Base-by-base conservation (phyloP, 2,797 vertebrate genomes). In the Tinamus major region DNA sequence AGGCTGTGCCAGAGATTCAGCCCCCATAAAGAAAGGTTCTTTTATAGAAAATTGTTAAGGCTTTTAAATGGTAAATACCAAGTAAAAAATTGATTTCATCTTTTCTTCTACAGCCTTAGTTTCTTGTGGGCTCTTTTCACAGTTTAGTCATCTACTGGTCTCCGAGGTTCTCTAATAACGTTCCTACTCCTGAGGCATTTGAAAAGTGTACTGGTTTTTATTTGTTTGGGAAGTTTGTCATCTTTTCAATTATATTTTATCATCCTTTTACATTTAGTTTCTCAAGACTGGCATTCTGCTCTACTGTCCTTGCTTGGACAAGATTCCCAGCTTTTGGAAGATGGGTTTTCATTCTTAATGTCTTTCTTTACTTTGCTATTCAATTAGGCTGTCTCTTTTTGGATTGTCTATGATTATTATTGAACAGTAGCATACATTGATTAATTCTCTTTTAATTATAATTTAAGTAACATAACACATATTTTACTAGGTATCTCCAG, bases 171-270 rank as follows among this genome's bases (percentile, higher is more conserved):
- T 24, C 6, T 41, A 76, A 67, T 14, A 35, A 21, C 11, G 18
- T 33, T 83, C 39, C 48, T 64, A 13, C 31, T 87, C 27, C 9
- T 8, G 24, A 64, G 0, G 3, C 7, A 10, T 35, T 74, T 83
- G 41, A 92, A 87, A 92, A 75, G 56, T 24, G 10, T n/a, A 82
- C 24, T 42, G 13, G 21, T 10, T 87, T 74, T 61, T 68, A 61
- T 39, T 87, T 83, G 41, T 33, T 84, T 77, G 31, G 13, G 0
- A 3, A 78, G 41, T 87, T 91, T 91, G 62, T 75, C n/a, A 35
- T 31, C 31, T 65, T 91, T 79, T 76, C 80, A 82, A 94, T 71
- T 42, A 4, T 90, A 39, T 69, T 95, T 84, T 65, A 86, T 72
- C 81, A 89, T 53, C 14, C 29, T 74, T 29, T 58, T 2, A 1